Percentiles rank a stretch among this genome's conserved stretches.
phyloP scores from a whole-genome alignment of 2,888 invertebrate genomes.

The Eupithecia tripunctaria region DNA sequence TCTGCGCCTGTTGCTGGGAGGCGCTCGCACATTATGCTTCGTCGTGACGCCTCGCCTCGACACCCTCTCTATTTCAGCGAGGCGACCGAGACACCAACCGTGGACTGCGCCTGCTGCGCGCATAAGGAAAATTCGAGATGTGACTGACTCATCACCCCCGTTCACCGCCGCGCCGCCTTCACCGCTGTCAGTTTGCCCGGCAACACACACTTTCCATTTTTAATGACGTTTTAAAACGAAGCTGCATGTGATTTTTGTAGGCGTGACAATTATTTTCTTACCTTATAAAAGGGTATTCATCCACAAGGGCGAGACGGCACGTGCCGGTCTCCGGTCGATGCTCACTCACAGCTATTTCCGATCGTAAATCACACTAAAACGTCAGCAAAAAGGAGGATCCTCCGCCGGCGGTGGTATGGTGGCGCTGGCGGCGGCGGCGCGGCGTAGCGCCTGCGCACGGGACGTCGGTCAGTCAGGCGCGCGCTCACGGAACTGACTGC shows the following conservation, averaged over 20 bases:
- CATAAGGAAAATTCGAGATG: slow-evolving; percentile 82
- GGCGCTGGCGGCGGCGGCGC: slow-evolving; percentile 19
- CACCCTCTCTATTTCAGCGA: slow-evolving; percentile 59
- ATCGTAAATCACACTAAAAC: slow-evolving; percentile 74
- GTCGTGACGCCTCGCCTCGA: slow-evolving; percentile 51
- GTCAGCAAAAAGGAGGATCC: slow-evolving; percentile 59
- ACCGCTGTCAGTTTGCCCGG: slow-evolving; percentile 46
- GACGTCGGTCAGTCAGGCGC: slow-evolving; percentile 63
- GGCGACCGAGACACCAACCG: slow-evolving; percentile 1
- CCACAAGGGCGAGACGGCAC: slow-evolving; percentile 56
- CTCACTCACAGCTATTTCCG: slow-evolving; percentile 76
- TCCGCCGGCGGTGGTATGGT: slow-evolving; percentile 39
- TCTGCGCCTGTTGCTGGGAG: slow-evolving; percentile 54
- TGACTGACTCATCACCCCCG: slow-evolving; percentile 74
- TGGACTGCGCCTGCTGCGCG: slow-evolving; percentile 46
- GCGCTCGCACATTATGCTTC: slow-evolving; percentile 41
- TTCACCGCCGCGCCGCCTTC: slow-evolving; percentile 54
- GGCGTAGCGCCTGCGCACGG: slow-evolving; percentile 37
- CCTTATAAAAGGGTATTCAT: slow-evolving; percentile 62
- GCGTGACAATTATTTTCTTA: slow-evolving; percentile 61
- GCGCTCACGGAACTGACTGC: slow-evolving; percentile 82
- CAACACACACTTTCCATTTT: slow-evolving; percentile 56
- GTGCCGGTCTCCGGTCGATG: slow-evolving; percentile 58
- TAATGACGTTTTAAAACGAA: slow-evolving; percentile 48
- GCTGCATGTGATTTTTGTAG: slow-evolving; percentile 44